Percentiles rank a stretch among this genome's conserved stretches.
Conservation (phyloP, 2,888 invertebrate species). For the Temnothorax rugatulus region DNA sequence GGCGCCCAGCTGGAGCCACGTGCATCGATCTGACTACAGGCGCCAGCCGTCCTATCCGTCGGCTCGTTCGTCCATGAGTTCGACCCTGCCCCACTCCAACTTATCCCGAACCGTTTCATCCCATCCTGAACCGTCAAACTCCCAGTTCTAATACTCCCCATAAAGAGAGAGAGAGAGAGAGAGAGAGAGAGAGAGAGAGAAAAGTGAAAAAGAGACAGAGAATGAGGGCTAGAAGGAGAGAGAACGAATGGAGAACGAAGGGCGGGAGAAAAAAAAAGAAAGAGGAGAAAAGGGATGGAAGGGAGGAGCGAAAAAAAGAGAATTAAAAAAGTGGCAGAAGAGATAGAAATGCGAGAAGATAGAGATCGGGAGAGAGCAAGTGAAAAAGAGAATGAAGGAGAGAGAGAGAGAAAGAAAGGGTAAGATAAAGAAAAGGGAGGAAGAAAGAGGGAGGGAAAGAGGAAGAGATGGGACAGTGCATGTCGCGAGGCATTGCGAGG, state of each 20-base stretch:
- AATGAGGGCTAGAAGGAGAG: background rate
- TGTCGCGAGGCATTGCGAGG: slow-evolving; percentile 68
- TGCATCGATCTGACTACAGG: slow-evolving; percentile 86
- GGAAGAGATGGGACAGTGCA: slow-evolving; percentile 19
- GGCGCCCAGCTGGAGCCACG: slow-evolving; percentile 86
- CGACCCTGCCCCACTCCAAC: slow-evolving; percentile 83
- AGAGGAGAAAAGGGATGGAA: background rate
- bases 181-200: slow-evolving; percentile 5
- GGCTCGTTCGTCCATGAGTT: slow-evolving; percentile 86
- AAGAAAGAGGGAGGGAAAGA: background rate
- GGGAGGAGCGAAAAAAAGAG: slow-evolving; percentile 15
- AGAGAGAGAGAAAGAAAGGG: background rate
- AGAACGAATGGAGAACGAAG: background rate
- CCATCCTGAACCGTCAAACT: slow-evolving; percentile 69
- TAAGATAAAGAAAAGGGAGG: slow-evolving; percentile 4
- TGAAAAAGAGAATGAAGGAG: slow-evolving; percentile 9
- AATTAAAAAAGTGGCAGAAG: slow-evolving; percentile 9
- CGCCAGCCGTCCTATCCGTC: slow-evolving; percentile 86
- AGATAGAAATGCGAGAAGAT: slow-evolving; percentile 22
- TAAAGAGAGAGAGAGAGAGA: slow-evolving; percentile 24
- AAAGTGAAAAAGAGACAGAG: background rate
- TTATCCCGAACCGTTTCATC: slow-evolving; percentile 76
- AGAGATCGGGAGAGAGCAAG: slow-evolving; percentile 25
- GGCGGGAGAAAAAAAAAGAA: background rate
- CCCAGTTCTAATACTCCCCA: slow-evolving; percentile 39